Conservation (phyloP, 2,113 vertebrate genomes). For the Lophura nycthemera region DNA sequence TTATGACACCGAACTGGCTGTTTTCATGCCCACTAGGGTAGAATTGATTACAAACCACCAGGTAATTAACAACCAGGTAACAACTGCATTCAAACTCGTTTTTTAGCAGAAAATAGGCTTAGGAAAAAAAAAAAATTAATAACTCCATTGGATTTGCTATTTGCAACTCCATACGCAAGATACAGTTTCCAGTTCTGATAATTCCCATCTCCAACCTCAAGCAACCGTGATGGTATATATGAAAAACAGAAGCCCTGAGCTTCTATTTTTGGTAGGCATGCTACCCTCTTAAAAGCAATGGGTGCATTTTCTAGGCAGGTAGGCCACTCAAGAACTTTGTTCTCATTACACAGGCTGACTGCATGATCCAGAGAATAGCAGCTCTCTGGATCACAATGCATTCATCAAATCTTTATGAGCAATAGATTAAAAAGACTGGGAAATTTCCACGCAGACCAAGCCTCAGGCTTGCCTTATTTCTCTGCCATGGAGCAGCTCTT, state of each 20-base stretch:
- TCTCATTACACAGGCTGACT: neutral
- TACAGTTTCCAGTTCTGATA: slow-evolving; percentile 5
- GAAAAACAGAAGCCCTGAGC: neutral
- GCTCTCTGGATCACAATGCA: neutral
- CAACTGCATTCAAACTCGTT: slow-evolving; percentile 10
- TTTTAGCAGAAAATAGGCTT: slow-evolving; percentile 34
- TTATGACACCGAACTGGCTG: neutral
- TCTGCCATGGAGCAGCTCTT: neutral
- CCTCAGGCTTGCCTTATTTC: neutral
- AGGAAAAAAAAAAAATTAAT: neutral
- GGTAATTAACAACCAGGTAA: slow-evolving; percentile 27
- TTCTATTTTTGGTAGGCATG: neutral
- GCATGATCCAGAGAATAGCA: neutral
- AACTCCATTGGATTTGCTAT: neutral
- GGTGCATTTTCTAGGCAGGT: neutral
- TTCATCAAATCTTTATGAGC: neutral
- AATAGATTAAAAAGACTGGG: neutral
- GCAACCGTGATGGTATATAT: neutral
- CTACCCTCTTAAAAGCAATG: neutral
- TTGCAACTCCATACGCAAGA: slow-evolving; percentile 34
- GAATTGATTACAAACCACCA: slow-evolving; percentile 45
- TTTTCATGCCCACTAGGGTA: slow-evolving; percentile 1
- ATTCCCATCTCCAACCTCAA: slow-evolving; percentile 16
- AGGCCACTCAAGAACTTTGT: neutral
- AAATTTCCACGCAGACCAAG: neutral